These are phyloP conservation scores for Tetramorium alpestre DNA, from an alignment of 1,140 invertebrate genomes.

Conservation along the genomic window DNA sequence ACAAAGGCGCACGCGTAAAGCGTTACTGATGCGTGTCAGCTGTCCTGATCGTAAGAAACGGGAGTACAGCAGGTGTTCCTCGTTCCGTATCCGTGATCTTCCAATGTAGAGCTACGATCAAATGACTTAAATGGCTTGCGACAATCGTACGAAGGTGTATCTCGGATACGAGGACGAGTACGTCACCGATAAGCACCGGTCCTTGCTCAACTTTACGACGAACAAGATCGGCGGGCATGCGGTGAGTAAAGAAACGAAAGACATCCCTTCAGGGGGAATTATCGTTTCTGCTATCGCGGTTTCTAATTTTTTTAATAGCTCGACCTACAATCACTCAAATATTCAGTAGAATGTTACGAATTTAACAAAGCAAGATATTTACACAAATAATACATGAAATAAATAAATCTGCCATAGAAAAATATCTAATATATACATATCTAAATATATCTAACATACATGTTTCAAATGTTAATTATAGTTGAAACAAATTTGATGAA, in stretches of 20 bases:
- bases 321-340: background rate
- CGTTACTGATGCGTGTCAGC: slow-evolving; percentile 73
- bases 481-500: background rate
- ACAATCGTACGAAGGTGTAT: slow-evolving; percentile 85
- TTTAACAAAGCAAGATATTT: background rate
- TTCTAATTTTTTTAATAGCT: background rate
- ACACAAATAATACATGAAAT: background rate
- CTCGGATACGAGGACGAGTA: slow-evolving; percentile 90
- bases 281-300: background rate
- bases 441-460: background rate
- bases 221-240: slow-evolving; percentile 91
- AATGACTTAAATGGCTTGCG: slow-evolving; percentile 82
- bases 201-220: slow-evolving; percentile 87
- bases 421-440: background rate
- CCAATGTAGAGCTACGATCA: slow-evolving; percentile 68
- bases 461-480: background rate
- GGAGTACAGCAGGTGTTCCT: slow-evolving; percentile 59
- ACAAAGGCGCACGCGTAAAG: slow-evolving; percentile 75
- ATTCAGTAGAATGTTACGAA: background rate
- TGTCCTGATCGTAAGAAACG: slow-evolving; percentile 61
- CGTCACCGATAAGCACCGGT: slow-evolving; percentile 88
- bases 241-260: slow-evolving; percentile 83
- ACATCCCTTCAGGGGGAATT: slow-evolving; percentile 12
- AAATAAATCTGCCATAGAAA: background rate
- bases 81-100: slow-evolving; percentile 64